Percentiles rank a stretch among this genome's conserved stretches.
These are phyloP conservation scores for Hypsibius dujardini DNA, from an alignment of 1,140 invertebrate genomes.

Conservation along the genomic window DNA sequence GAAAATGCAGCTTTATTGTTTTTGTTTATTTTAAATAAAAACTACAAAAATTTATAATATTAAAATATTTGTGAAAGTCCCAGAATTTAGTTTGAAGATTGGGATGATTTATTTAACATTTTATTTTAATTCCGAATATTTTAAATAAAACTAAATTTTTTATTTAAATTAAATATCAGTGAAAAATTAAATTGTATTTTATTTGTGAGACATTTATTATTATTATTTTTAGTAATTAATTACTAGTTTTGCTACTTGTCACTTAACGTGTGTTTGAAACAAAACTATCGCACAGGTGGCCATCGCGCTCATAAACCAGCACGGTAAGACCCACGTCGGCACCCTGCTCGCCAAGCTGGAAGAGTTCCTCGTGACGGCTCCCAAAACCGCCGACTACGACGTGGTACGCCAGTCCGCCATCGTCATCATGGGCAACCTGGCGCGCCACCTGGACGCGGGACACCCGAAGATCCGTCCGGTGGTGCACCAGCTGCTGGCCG, in stretches of 20 bases:
- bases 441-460: conserved; percentile 75
- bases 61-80: no score
- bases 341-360: conserved; percentile 70
- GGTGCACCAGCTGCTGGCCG: conserved; percentile 66
- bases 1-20: no score
- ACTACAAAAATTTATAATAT: no score
- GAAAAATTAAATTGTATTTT: no score
- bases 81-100: no score
- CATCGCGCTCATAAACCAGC: conserved; percentile 59
- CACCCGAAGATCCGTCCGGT: conserved; percentile 80
- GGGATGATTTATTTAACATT: no score
- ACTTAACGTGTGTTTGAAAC: no score
- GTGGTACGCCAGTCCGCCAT: conserved; percentile 83
- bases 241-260: background rate
- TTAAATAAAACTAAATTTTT: conserved; percentile 36
- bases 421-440: conserved; percentile 85
- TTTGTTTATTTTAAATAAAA: conserved; percentile 28
- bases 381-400: conserved; percentile 73
- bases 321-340: conserved; percentile 58
- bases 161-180: conserved; percentile 41
- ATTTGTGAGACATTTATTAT: no score
- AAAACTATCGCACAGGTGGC: no score
- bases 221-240: no score
- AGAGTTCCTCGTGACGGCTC: conserved; percentile 68
- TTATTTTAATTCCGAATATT: no score